Evolutionary conservation across 2,888 invertebrate genomes (phyloP).

Genomic region (Lithophane leautieri): DNA sequence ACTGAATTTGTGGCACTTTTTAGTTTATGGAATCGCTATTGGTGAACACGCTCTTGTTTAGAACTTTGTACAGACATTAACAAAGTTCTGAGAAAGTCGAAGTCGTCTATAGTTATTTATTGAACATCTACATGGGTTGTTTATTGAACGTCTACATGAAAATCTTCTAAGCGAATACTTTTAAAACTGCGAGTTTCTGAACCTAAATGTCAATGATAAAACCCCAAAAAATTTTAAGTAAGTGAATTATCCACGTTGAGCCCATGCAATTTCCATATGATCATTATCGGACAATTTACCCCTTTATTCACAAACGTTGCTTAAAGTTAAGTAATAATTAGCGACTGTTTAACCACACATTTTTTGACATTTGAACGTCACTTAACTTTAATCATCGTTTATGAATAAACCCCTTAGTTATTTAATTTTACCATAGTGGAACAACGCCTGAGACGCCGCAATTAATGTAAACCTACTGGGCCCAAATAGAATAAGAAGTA

Average conservation of each 20-base stretch:
- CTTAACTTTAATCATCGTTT: too few relatives aligned
- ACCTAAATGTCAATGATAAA: not conserved
- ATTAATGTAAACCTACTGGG: not conserved
- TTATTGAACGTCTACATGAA: conserved; percentile 29
- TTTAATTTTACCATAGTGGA: not conserved
- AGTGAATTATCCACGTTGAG: not conserved
- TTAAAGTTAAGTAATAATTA: too few relatives aligned
- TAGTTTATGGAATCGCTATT: conserved; percentile 35
- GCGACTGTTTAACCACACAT: too few relatives aligned
- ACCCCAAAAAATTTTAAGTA: not conserved
- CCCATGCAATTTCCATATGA: not conserved
- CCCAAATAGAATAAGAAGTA: not conserved
- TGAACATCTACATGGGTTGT: conserved; percentile 20
- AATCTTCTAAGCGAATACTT: conserved; percentile 12
- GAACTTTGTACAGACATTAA: conserved; percentile 38
- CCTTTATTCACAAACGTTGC: too few relatives aligned
- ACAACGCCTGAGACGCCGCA: not conserved
- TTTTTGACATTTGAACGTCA: too few relatives aligned
- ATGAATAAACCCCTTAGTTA: too few relatives aligned
- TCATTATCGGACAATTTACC: not conserved
- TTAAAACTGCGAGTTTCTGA: not conserved
- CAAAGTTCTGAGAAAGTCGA: conserved; percentile 25
- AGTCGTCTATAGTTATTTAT: conserved; percentile 33
- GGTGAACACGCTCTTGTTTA: conserved; percentile 36
- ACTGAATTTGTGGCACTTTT: conserved; percentile 47